Base-by-base conservation (phyloP, 2,888 invertebrate genomes). In the Cheilosia pagana region DNA sequence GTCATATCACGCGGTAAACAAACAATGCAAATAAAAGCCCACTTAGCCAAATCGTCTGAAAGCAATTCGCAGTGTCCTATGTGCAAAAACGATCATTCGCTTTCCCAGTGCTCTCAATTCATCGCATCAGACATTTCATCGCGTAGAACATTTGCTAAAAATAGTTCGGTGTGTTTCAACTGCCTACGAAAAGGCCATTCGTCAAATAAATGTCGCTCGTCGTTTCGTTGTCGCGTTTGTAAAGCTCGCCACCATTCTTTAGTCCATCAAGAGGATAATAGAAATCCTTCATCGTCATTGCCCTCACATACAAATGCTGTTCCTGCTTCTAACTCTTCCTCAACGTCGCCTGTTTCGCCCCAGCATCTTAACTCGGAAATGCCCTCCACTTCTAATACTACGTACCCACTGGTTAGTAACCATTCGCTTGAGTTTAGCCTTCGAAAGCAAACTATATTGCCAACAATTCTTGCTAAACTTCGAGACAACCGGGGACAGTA, bases 31-130 rank as follows among this genome's bases (percentile, higher is more conserved):
- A 63, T 53, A 14, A 52, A 52, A 16, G 23, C 52, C 12, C 71
- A 60, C 28, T 41, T 60, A 14, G 59, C 50, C 16, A 45, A 45
- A 0, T 19, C 60, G 6, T 28, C 52, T 8, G 10, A 41, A 12
- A 35, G 59, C n/a, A 70, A 48, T 70, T 48, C 70, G 19, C n/a
- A n/a, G n/a, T 41, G 41, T 41, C 41, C 41, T 5, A 41, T n/a
- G 41, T 41, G n/a, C 41, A 41, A 41, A 41, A 41, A n/a, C 14
- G 41, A 41, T 5, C 41, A 41, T n/a, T 41, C n/a, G n/a, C n/a
- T n/a, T n/a, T n/a, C n/a, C n/a, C n/a, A n/a, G n/a, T n/a, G n/a
- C n/a, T n/a, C n/a, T n/a, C n/a, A n/a, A n/a, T n/a, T n/a, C n/a
- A n/a, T n/a, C n/a, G n/a, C n/a, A n/a, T n/a, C n/a, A n/a, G n/a